These are phyloP conservation scores for Chelonus formosanus DNA, from an alignment of 2,888 invertebrate species.

Conservation along the genomic window DNA sequence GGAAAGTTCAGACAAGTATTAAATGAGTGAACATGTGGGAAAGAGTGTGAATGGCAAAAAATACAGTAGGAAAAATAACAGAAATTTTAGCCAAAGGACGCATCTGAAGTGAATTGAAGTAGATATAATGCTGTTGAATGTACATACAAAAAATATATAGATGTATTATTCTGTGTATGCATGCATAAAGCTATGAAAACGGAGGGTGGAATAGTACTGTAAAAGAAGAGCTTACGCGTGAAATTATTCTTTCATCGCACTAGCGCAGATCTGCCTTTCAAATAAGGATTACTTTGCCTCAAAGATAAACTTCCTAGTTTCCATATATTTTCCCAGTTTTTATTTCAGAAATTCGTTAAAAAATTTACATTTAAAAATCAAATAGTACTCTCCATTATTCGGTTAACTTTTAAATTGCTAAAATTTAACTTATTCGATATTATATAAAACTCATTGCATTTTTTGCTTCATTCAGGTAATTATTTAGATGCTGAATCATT, in stretches of 20 bases:
- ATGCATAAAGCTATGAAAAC: constrained; percentile 20
- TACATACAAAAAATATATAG: constrained; percentile 22
- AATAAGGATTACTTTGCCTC: constrained; percentile 41
- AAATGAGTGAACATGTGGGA: neutral
- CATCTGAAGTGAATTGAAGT: constrained; percentile 13
- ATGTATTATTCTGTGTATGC: constrained; percentile 22
- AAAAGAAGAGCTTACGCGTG: constrained; percentile 27
- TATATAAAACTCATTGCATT: too few relatives aligned
- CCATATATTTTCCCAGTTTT: constrained; percentile 37
- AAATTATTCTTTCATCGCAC: constrained; percentile 47
- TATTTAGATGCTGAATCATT: too few relatives aligned
- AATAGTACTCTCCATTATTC: constrained; percentile 1
- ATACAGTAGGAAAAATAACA: neutral
- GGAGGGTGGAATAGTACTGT: constrained; percentile 13
- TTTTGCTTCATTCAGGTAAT: too few relatives aligned
- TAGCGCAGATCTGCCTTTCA: constrained; percentile 46
- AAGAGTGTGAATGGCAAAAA: too few relatives aligned
- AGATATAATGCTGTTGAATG: constrained; percentile 6
- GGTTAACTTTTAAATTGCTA: too few relatives aligned
- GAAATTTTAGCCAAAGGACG: constrained; percentile 7
- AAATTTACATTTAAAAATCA: constrained; percentile 4
- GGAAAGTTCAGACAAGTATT: neutral
- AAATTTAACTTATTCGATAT: too few relatives aligned
- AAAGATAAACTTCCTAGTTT: constrained; percentile 34
- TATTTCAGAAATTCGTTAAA: neutral